Evolutionary conservation across 2,888 invertebrate genomes (phyloP), one percentile per base, ranked within the genome.

Genomic region (Embidobia sp.): DNA sequence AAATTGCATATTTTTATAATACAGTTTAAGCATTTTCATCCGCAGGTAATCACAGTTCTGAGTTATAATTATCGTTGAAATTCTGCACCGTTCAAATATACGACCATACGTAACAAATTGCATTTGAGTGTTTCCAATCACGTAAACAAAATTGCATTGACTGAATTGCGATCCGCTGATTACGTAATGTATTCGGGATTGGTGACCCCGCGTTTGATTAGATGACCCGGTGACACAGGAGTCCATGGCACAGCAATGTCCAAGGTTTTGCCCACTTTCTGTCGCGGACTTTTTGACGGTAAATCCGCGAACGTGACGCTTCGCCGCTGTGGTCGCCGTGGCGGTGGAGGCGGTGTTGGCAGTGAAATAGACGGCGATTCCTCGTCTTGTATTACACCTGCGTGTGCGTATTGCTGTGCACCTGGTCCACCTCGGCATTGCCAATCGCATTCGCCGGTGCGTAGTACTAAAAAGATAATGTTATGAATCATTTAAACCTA

Each of bases 331-430:
- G 86, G 85, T 51, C 87, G 81, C 26, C 85, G 83, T 42, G 86
- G 84, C 11, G 88, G 88, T 10, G 85, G 84, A 19, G 85, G 84
- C 22, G 86, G 85, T 46, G 88, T 86, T 79, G 88, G 87, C 79
- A 87, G 82, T 70, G 88, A 85, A 57, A 83, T 82, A 37, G 85
- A 84, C 27, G 88, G 85, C 42, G 88, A 87, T 7, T 63, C 59
- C 79, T 82, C 82, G 61, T 80, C 77, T 69, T 81, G 80, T 35
- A 93, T 95, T 94, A 96, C 91, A 96, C 96, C 90, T 96, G 96
- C 81, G 95, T 95, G 90, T 96, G 95, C 13, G 94, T 95, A 90
- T 95, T 95, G 90, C 95, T 94, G 90, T 95, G 95, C 66, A 95
- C 93, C 79, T 94, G 93, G 84, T 96, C 96, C 84, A 92, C 92